Evolutionary conservation across 2,888 invertebrate species (phyloP).

Genomic region (Catonia carolina): DNA sequence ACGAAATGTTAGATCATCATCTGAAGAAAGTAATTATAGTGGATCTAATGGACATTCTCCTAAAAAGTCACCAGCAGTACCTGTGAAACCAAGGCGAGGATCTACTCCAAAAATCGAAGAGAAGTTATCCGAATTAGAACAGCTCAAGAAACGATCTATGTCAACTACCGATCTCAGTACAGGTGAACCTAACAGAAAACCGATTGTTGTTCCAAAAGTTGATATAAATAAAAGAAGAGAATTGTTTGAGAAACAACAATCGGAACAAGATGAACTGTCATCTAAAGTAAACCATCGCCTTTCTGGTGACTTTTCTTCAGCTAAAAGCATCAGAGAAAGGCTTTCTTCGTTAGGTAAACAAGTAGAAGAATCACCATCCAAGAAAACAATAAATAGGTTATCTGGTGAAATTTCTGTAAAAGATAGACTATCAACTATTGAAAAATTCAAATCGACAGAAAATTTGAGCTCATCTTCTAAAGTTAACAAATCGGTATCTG

Average conservation of each 20-base stretch:
- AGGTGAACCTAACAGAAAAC: conserved; percentile 48
- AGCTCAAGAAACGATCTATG: conserved; percentile 30
- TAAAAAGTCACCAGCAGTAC: conserved; percentile 32
- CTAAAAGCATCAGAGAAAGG: conserved; percentile 66
- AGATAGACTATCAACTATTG: conserved; percentile 35
- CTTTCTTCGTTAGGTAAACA: conserved; percentile 62
- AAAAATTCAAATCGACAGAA: conserved; percentile 35
- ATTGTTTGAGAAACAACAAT: conserved; percentile 63
- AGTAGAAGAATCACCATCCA: conserved; percentile 40
- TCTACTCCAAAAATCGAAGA: conserved; percentile 54
- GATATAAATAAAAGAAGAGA: conserved; percentile 75
- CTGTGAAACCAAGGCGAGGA: conserved; percentile 33
- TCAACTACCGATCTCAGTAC: conserved; percentile 43
- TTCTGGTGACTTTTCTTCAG: conserved; percentile 57
- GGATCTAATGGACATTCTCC: conserved; percentile 17
- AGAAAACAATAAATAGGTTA: conserved; percentile 32
- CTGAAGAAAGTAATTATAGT: conserved; percentile 36
- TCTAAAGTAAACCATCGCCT: conserved; percentile 46
- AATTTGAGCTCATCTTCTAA: not conserved
- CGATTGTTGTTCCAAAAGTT: conserved; percentile 61
- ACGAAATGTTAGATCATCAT: conserved; percentile 24
- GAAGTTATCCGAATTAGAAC: conserved; percentile 54
- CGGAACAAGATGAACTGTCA: conserved; percentile 35
- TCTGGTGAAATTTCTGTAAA: conserved; percentile 38
- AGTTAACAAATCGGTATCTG: conserved; percentile 37